Base-by-base conservation (phyloP, 2,888 invertebrate species). In the Amiota communis region DNA sequence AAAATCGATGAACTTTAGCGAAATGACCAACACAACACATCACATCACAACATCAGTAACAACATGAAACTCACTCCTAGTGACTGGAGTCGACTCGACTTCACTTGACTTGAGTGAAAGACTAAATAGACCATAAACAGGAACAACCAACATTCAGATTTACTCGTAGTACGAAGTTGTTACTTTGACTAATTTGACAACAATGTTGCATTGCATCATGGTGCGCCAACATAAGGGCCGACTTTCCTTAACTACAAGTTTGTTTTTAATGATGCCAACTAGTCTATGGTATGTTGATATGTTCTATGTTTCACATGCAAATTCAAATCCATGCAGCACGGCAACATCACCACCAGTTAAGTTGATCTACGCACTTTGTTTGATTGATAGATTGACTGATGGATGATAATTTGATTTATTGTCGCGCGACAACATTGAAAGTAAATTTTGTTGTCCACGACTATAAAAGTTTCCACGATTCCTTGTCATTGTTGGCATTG, bases 1-100 rank as follows among this genome's bases (percentile, higher is more conserved):
- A 85, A 83, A 83, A 86, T 86, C 83, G 83, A 86, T 83, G 83
- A 83, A 86, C 86, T 83, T 84, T 85, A 84, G 79, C 69, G 49
- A 65, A 78, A 76, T 78, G 75, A 68, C 71, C 77, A 65, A 36
- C 65, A 36, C 36, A 36, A 2, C 36, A 56, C 20, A 36, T 2
- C 56, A n/a, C 48, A 49, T 13, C 49, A 68, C 47, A 23, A 13
- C 59, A 13, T 51, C 20, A n/a, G 70, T 9, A 13, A 12, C 20
- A 20, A 36, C 47, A 20, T 47, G 53, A 53, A 17, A n/a, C 51
- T 63, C 48, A 23, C 17, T 13, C 36, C n/a, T n/a, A n/a, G n/a
- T n/a, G 15, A 11, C 67, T 69, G 73, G 75, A 65, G 70, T 61
- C 75, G 79, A 75, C 69, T 76, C 76, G 76, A 75, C 72, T 77